Evolutionary conservation across 2,888 invertebrate genomes (phyloP).

Genomic region (Dusona sp.): DNA sequence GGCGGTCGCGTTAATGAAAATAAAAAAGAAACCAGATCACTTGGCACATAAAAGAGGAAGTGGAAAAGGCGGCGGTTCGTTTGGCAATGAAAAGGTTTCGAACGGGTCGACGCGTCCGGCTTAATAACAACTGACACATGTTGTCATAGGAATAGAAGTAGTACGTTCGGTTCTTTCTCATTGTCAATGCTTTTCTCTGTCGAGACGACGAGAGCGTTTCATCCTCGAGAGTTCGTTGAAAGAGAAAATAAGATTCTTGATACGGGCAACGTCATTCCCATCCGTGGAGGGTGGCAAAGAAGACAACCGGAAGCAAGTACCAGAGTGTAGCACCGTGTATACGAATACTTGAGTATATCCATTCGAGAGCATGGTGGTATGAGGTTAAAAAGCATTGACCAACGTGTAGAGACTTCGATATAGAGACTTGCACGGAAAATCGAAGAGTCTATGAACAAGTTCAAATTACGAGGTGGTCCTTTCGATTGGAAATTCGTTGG

Average conservation of each 20-base stretch:
- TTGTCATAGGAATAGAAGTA: conserved; percentile 42
- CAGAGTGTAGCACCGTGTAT: background rate
- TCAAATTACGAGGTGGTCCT: conserved; percentile 39
- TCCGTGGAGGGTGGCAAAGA: conserved; percentile 5
- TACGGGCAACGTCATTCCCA: conserved; percentile 36
- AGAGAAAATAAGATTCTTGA: conserved; percentile 14
- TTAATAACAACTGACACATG: conserved; percentile 67
- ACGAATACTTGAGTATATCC: background rate
- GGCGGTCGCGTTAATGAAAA: conserved; percentile 61
- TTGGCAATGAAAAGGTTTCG: conserved; percentile 75
- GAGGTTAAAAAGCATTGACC: conserved; percentile 1
- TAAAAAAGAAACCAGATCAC: conserved; percentile 56
- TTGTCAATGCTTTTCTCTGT: conserved; percentile 17
- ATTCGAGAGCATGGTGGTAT: background rate
- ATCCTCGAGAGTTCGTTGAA: conserved; percentile 9
- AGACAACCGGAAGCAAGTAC: conserved; percentile 6
- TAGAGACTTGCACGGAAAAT: background rate
- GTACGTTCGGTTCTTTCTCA: conserved; percentile 14
- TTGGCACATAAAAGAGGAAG: conserved; percentile 65
- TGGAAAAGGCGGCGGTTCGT: conserved; percentile 66
- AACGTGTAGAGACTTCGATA: background rate
- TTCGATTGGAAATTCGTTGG: conserved; percentile 50
- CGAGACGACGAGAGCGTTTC: conserved; percentile 16
- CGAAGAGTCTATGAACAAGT: conserved; percentile 18
- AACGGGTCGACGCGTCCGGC: conserved; percentile 64